Conservation (phyloP, 2,113 vertebrate species). For the Paralichthys olivaceus region DNA sequence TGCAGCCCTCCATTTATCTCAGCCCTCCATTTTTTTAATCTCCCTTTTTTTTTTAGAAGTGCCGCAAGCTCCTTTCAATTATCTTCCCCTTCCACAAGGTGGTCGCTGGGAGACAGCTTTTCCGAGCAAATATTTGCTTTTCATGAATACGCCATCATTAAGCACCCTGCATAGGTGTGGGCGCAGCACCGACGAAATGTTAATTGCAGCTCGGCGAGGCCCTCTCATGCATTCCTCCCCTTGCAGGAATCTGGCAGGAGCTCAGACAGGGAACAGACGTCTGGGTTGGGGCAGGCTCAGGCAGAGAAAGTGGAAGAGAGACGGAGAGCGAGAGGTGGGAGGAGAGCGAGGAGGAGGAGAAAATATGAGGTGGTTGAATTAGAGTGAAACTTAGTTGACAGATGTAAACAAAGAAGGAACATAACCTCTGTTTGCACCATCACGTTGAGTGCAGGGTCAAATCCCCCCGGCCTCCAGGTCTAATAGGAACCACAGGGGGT, state of each 20-base stretch:
- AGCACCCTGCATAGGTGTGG: conserved; percentile 71
- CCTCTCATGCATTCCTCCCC: conserved; percentile 70
- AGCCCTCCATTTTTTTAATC: conserved; percentile 32
- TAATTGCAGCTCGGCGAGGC: conserved; percentile 73
- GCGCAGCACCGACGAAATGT: conserved; percentile 66
- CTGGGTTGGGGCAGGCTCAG: conserved; percentile 73
- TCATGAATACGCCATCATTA: conserved; percentile 73
- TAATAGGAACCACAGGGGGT: conserved; percentile 7
- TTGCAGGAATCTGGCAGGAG: conserved; percentile 76
- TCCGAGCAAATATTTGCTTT: conserved; percentile 78
- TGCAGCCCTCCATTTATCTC: conserved; percentile 65
- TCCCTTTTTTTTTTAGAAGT: conserved; percentile 33
- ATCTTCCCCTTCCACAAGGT: conserved; percentile 52
- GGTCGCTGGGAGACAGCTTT: conserved; percentile 72
- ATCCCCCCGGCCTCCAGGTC: conserved; percentile 18
- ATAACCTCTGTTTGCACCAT: conserved; percentile 6
- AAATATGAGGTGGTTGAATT: conserved; percentile 22
- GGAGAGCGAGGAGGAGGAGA: background rate
- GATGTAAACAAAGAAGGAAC: conserved; percentile 10
- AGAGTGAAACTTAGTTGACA: background rate
- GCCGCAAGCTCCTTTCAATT: conserved; percentile 72
- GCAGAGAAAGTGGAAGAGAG: conserved; percentile 29
- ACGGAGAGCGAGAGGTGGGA: background rate
- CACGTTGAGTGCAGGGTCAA: background rate
- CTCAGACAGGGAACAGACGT: conserved; percentile 73